phyloP scores from a whole-genome alignment of 2,113 vertebrate species.

The Eublepharis macularius region DNA sequence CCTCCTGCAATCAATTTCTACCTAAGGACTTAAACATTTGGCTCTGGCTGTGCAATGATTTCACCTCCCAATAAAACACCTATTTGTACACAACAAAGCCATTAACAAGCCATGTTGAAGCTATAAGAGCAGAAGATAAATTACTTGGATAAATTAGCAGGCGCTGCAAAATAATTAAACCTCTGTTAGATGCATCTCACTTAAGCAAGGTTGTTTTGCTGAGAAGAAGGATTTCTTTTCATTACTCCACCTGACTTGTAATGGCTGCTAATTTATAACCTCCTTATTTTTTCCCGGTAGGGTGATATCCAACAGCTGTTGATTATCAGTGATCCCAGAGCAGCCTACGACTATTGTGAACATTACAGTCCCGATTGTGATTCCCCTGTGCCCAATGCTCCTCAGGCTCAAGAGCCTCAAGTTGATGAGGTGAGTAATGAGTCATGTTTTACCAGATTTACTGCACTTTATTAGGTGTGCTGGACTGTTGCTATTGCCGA shows the following conservation, averaged over 20 bases:
- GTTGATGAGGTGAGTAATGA: slow-evolving; percentile 78
- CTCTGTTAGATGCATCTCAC: not conserved
- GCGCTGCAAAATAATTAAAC: slow-evolving; percentile 15
- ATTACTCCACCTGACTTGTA: slow-evolving; percentile 23
- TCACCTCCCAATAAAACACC: not conserved
- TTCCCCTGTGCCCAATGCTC: slow-evolving; percentile 79
- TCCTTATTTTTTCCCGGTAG: slow-evolving; percentile 71
- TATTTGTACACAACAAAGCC: slow-evolving; percentile 13
- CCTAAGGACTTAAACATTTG: not conserved
- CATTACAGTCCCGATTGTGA: slow-evolving; percentile 97
- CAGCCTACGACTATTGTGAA: slow-evolving; percentile 96
- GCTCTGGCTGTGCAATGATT: slow-evolving; percentile 3
- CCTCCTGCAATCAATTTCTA: not conserved
- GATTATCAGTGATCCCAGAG: slow-evolving; percentile 89
- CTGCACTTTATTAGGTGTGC: slow-evolving; percentile 27
- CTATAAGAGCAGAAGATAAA: slow-evolving; percentile 14
- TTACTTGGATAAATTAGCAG: slow-evolving; percentile 23
- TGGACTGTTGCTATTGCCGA: slow-evolving; percentile 7
- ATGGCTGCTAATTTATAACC: slow-evolving; percentile 32
- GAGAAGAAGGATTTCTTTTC: slow-evolving; percentile 8
- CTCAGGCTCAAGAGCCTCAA: slow-evolving; percentile 91
- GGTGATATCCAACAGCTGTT: slow-evolving; percentile 97
- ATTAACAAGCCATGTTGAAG: slow-evolving; percentile 9
- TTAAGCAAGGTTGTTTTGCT: slow-evolving; percentile 28
- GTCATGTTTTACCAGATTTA: slow-evolving; percentile 44